Evolutionary conservation across 2,888 invertebrate species (phyloP), one percentile per base, ranked within the genome.

Genomic region (Cinara cedri): DNA sequence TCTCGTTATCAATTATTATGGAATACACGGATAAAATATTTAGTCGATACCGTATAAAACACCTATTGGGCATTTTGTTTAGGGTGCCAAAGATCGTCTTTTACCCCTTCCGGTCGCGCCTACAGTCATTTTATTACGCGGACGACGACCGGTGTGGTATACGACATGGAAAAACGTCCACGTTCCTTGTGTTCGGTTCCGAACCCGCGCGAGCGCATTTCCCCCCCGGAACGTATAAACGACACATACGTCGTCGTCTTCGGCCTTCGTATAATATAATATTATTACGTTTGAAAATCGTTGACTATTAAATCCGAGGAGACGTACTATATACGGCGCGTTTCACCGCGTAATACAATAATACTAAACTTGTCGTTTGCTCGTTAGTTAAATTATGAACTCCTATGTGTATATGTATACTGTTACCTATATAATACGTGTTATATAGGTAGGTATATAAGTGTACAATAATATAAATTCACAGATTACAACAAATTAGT

Each of bases 401-500:
- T 63, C 74, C 51, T 44, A 65, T 21, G 14, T 9, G 6, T 21
- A 1, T 19, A 10, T 19, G n/a, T 34, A 60, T 49, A 19, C 26
- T 21, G 42, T 19, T 34, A 1, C 8, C 46, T 44, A 6, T n/a
- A n/a, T n/a, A n/a, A n/a, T n/a, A n/a, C 75, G 65, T 65, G 34
- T 34, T 4, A 34, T 34, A 34, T n/a, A n/a, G n/a, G n/a, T n/a
- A n/a, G n/a, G n/a, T n/a, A n/a, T n/a, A n/a, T n/a, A n/a, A n/a
- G n/a, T n/a, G 6, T 34, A 34, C 6, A 34, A 34, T 34, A n/a
- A 34, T 34, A 76, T 76, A 76, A 76, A 68, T 68, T 76, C 57
- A 76, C 65, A 68, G 76, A 76, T 76, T 76, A 76, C 66, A 76
- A 76, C 66, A 76, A 76, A 76, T 76, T 76, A 76, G 57, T 34